Base-by-base conservation (phyloP, 2,113 vertebrate genomes). In the Hippocampus barbouri region DNA sequence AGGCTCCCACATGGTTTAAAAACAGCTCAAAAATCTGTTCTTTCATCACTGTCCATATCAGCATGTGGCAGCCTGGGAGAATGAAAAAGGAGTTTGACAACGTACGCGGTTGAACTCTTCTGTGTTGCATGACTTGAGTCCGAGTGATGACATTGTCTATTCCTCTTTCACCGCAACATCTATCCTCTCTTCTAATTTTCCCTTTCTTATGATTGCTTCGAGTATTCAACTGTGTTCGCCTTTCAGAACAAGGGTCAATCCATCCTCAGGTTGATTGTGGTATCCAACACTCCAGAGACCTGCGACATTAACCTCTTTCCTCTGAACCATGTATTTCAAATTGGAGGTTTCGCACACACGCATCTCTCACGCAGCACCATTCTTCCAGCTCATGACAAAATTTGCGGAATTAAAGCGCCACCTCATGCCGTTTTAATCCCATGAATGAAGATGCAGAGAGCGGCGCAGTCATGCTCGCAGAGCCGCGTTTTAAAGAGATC, bases 371-470 rank as follows among this genome's bases (percentile, higher is more conserved):
- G 59, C 79, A 71, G 20, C 61, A 45, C 68, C 67, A 47, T 76
- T 83, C 68, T 68, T 75, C 62, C 77, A 82, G 79, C 78, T 74
- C 38, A 14, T 80, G 72, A 80, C 83, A 77, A 76, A 83, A 77
- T 72, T 78, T 79, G 77, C 73, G 72, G 57, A 82, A 70, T 79
- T 71, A 70, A 69, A 82, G 64, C 68, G 51, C 60, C 62, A 82
- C 84, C 75, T 80, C 75, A 60, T 77, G 75, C 82, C 75, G 70
- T 84, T 87, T 87, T 86, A 89, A 89, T 89, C 87, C 78, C n/a
- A 73, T 83, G 80, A 86, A 88, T 87, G 85, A 70, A 75, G 75
- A 84, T 80, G 78, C 83, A 66, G 73, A 78, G 75, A 85, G 86
- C 81, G 73, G 70, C 76, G 65, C 75, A 83, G 81, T 87, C 73